Evolutionary conservation across 2,888 invertebrate species (phyloP).

Genomic region (Pristionchus fissidentatus): DNA sequence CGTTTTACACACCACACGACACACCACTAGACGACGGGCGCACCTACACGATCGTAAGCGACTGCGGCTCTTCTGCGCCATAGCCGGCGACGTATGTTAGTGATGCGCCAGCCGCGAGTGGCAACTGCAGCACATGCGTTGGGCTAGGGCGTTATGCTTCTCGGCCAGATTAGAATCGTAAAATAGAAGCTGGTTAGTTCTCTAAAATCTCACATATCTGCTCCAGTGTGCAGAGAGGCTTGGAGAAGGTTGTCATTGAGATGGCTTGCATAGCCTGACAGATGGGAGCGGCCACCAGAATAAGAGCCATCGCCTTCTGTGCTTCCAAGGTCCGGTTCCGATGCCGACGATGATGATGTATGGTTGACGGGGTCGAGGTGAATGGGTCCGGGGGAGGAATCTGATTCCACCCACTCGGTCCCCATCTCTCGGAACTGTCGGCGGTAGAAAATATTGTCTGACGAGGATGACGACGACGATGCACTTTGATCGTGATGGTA

Average conservation of each 20-base stretch:
- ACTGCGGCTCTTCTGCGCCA: conserved; percentile 9
- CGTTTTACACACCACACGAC: not conserved
- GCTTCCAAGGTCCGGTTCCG: not conserved
- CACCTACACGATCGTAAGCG: conserved; percentile 29
- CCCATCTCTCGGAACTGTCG: not conserved
- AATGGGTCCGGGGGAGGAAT: conserved; percentile 17
- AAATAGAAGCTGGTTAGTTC: not conserved
- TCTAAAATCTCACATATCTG: conserved; percentile 40
- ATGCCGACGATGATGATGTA: not conserved
- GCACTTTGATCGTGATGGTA: conserved; percentile 7
- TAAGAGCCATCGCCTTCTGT: not conserved
- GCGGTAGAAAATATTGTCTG: not conserved
- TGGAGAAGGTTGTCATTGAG: not conserved
- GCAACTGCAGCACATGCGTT: conserved; percentile 18
- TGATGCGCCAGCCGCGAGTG: not conserved
- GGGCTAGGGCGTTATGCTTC: not conserved
- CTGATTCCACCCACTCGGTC: not conserved
- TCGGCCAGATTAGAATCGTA: not conserved
- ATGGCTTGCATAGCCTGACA: conserved; percentile 22
- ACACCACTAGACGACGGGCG: conserved; percentile 31
- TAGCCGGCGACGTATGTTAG: not conserved
- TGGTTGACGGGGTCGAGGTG: not conserved
- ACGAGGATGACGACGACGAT: conserved; percentile 11
- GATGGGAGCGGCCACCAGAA: conserved; percentile 24
- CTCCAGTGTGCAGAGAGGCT: conserved; percentile 30